These are phyloP conservation scores for Gonioctena quinquepunctata DNA, from an alignment of 1,140 invertebrate genomes.

Conservation along the genomic window DNA sequence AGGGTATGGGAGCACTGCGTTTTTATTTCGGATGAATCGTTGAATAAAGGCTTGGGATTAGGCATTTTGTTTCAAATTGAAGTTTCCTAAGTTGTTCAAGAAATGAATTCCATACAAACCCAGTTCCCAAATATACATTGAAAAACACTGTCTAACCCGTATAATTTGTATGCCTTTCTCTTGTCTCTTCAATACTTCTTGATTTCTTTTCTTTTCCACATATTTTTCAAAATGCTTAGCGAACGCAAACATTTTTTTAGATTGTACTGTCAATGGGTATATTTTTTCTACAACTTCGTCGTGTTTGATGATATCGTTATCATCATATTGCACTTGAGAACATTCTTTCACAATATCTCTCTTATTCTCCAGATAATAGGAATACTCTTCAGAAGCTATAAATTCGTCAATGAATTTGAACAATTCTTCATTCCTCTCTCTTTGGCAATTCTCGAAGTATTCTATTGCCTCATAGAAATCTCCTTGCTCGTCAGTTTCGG, in stretches of 20 bases:
- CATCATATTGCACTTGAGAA: conserved; percentile 13
- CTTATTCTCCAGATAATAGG: conserved; percentile 21
- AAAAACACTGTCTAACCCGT: conserved; percentile 12
- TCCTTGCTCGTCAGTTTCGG: background rate
- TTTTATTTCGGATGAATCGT: too few relatives aligned
- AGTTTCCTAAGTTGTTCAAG: too few relatives aligned
- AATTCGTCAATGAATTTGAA: conserved; percentile 33
- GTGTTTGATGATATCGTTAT: conserved; percentile 18
- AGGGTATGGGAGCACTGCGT: too few relatives aligned
- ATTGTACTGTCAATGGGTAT: conserved; percentile 21
- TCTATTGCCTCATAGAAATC: background rate
- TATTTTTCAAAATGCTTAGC: conserved; percentile 29
- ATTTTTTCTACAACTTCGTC: conserved; percentile 1
- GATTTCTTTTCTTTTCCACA: conserved; percentile 4
- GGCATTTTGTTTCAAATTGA: too few relatives aligned
- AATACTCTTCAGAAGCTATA: conserved; percentile 30
- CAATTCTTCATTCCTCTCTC: conserved; percentile 14
- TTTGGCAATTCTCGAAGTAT: background rate
- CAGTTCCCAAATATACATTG: too few relatives aligned
- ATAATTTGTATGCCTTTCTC: conserved; percentile 22
- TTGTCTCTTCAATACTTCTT: conserved; percentile 17
- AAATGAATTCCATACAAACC: too few relatives aligned
- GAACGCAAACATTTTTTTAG: conserved; percentile 29
- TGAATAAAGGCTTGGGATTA: too few relatives aligned
- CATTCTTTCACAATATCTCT: conserved; percentile 18